phyloP scores from a whole-genome alignment of 30 jellyfish, hydroid and myxozoan genomes.

The Hydractinia echinata region DNA sequence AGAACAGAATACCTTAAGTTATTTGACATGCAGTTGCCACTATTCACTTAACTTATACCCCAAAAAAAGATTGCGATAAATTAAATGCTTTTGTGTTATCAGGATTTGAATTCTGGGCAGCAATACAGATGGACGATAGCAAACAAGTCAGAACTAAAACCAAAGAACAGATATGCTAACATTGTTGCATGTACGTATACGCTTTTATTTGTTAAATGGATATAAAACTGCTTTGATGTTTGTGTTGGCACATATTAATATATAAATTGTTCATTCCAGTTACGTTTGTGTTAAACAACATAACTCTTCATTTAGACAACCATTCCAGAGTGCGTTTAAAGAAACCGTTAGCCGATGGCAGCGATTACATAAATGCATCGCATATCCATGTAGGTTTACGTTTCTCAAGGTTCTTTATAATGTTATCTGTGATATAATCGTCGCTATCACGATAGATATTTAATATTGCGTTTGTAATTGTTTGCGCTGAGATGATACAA shows the following conservation, averaged over 20 bases:
- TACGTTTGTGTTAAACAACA: background rate
- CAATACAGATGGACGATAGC: conserved; percentile 67
- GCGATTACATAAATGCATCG: conserved; percentile 78
- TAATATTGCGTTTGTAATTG: background rate
- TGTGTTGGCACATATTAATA: background rate
- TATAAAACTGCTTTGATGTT: background rate
- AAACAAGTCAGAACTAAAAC: conserved; percentile 42
- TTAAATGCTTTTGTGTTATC: background rate
- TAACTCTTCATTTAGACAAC: conserved; percentile 51
- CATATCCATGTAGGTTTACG: conserved; percentile 50
- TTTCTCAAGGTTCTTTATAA: background rate
- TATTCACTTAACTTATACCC: background rate
- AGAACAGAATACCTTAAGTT: background rate
- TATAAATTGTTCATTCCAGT: too few relatives aligned
- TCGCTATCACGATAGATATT: background rate
- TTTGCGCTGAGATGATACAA: background rate
- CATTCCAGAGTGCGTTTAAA: conserved; percentile 72
- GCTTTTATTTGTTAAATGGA: background rate
- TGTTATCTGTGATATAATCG: background rate
- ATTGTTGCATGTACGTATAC: conserved; percentile 75
- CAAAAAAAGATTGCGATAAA: background rate
- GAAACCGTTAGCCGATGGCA: conserved; percentile 24
- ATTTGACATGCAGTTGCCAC: background rate
- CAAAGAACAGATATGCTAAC: conserved; percentile 85
- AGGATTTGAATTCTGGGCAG: conserved; percentile 69